These are phyloP conservation scores for Brachyptera putata DNA, from an alignment of 2,888 invertebrate species.

Conservation along the genomic window DNA sequence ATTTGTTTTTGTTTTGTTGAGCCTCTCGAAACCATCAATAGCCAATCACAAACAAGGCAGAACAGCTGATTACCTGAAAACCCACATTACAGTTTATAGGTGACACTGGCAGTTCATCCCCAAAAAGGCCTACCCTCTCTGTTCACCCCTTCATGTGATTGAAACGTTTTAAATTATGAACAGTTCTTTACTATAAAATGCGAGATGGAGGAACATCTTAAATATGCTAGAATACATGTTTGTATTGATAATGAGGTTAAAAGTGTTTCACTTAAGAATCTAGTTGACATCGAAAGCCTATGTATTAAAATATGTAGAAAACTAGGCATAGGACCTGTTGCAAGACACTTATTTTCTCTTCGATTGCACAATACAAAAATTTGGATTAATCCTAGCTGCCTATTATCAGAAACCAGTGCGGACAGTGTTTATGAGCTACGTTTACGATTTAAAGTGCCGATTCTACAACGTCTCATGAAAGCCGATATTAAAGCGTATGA, in stretches of 20 bases:
- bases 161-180: too few relatives aligned
- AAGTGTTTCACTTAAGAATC: conserved; percentile 18
- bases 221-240: conserved; percentile 23
- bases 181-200: too few relatives aligned
- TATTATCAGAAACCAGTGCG: conserved; percentile 49
- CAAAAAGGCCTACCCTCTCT: too few relatives aligned
- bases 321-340: conserved; percentile 69
- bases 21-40: too few relatives aligned
- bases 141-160: too few relatives aligned
- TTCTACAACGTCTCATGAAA: conserved; percentile 56
- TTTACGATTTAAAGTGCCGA: conserved; percentile 72
- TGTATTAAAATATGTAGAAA: conserved; percentile 66
- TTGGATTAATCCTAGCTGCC: conserved; percentile 66
- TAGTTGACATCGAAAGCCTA: conserved; percentile 62
- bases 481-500: conserved; percentile 74
- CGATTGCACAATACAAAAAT: conserved; percentile 58
- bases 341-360: conserved; percentile 73
- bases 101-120: too few relatives aligned
- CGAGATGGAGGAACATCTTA: conserved; percentile 25
- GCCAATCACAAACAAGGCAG: too few relatives aligned
- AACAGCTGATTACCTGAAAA: too few relatives aligned
- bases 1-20: too few relatives aligned
- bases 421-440: conserved; percentile 62
- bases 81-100: too few relatives aligned
- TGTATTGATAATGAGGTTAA: conserved; percentile 23